phyloP scores from a whole-genome alignment of 2,797 vertebrate genomes.

The Esox masquinongy region DNA sequence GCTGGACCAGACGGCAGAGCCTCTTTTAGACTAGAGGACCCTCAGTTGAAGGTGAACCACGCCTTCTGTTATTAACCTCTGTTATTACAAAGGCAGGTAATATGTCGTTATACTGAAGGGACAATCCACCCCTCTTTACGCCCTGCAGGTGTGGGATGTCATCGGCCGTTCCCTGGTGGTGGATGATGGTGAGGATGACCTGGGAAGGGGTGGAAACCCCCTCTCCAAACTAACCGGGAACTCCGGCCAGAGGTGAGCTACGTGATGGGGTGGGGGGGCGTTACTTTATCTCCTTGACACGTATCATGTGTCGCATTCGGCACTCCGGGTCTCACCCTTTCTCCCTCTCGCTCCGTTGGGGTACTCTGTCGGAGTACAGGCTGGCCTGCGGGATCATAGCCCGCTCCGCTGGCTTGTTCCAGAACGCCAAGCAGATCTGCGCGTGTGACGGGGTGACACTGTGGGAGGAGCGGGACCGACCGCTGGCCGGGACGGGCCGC shows the following conservation, averaged over 20 bases:
- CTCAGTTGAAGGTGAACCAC: constrained; percentile 80
- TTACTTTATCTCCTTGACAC: no score
- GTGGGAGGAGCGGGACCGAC: constrained; percentile 88
- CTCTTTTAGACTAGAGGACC: constrained; percentile 82
- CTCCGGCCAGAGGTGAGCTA: constrained; percentile 82
- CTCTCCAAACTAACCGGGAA: constrained; percentile 86
- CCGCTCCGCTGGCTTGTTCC: constrained; percentile 86
- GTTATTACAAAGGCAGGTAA: not conserved
- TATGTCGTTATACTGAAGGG: not conserved
- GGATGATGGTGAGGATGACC: constrained; percentile 83
- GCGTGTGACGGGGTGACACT: constrained; percentile 89
- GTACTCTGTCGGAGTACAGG: constrained; percentile 58
- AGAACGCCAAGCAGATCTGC: constrained; percentile 89
- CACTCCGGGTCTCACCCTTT: not conserved
- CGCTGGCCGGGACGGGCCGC: constrained; percentile 72
- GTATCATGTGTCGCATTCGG: not conserved
- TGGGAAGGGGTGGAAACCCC: constrained; percentile 80
- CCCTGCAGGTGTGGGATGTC: constrained; percentile 85
- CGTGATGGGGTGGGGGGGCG: not conserved
- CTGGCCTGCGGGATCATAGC: constrained; percentile 93
- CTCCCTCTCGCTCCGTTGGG: not conserved
- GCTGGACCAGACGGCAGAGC: constrained; percentile 79
- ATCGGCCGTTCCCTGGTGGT: constrained; percentile 91
- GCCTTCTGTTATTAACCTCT: not conserved
- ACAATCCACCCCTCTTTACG: not conserved